Conservation (phyloP, 2,113 vertebrate genomes). For the Octodon degus region DNA sequence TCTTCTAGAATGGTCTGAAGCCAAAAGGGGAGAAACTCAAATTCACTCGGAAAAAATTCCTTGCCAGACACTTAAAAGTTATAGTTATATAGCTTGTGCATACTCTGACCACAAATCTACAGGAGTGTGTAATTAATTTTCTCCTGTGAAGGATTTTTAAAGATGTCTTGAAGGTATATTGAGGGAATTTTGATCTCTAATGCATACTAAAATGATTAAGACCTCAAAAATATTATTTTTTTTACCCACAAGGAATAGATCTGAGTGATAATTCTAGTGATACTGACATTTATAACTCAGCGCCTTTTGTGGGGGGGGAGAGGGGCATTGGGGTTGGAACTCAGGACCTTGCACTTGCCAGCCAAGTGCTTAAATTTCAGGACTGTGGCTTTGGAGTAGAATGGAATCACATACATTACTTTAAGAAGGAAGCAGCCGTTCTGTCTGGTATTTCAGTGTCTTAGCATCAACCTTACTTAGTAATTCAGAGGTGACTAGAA, state of each 20-base stretch:
- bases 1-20: neutral
- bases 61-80: neutral
- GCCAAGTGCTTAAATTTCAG: neutral
- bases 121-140: constrained; percentile 28
- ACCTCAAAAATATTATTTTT: constrained; percentile 46
- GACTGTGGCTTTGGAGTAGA: constrained; percentile 20
- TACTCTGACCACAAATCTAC: neutral
- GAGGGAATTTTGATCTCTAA: constrained; percentile 53
- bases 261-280: constrained; percentile 40
- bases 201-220: constrained; percentile 59
- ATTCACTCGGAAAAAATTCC: neutral
- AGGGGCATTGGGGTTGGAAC: too few relatives aligned
- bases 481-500: neutral
- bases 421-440: neutral
- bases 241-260: constrained; percentile 11
- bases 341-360: too few relatives aligned
- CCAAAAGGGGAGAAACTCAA: neutral
- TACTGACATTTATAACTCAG: neutral
- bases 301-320: neutral
- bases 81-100: neutral
- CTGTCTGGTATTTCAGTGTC: neutral
- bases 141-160: neutral
- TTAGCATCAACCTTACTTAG: neutral
- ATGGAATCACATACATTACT: neutral
- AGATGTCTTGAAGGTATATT: neutral